These are phyloP conservation scores for Drosophila malerkotliana DNA, from an alignment of 1,140 invertebrate genomes.

Conservation along the genomic window DNA sequence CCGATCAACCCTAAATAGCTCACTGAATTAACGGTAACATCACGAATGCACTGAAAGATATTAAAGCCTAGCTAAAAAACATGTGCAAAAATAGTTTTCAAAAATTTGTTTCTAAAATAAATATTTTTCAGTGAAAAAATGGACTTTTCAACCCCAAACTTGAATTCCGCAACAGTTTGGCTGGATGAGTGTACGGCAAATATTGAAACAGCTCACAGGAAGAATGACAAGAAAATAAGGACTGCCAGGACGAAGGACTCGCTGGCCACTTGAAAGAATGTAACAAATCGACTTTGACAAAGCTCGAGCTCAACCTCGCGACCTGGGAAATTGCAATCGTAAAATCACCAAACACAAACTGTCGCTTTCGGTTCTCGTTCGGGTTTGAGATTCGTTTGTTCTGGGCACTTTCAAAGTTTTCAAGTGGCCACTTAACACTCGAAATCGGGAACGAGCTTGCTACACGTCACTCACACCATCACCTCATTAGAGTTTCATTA, in stretches of 20 bases:
- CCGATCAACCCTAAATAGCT: conserved; percentile 45
- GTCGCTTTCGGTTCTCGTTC: conserved; percentile 37
- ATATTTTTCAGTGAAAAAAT: conserved; percentile 10
- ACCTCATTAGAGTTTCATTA: conserved; percentile 32
- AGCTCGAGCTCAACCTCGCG: conserved; percentile 45
- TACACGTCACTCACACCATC: conserved; percentile 39
- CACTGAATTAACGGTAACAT: conserved; percentile 16
- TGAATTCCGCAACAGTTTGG: conserved; percentile 68
- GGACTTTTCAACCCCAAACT: conserved; percentile 50
- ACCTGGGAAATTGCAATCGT: conserved; percentile 39
- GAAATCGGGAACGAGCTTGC: conserved; percentile 30
- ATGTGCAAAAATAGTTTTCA: not conserved
- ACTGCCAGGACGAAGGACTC: conserved; percentile 23
- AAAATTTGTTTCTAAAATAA: too few relatives aligned
- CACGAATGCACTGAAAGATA: conserved; percentile 1
- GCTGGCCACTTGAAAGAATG: conserved; percentile 69
- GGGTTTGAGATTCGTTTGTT: conserved; percentile 28
- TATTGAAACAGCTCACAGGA: conserved; percentile 38
- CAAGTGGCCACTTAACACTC: conserved; percentile 67
- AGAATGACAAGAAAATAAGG: not conserved
- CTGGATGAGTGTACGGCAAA: conserved; percentile 64
- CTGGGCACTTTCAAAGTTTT: conserved; percentile 34
- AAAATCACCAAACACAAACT: conserved; percentile 33
- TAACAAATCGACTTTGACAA: conserved; percentile 84
- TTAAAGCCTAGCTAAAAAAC: not conserved